Conservation (phyloP, 2,113 vertebrate genomes). For the Rhinoptilus africanus region DNA sequence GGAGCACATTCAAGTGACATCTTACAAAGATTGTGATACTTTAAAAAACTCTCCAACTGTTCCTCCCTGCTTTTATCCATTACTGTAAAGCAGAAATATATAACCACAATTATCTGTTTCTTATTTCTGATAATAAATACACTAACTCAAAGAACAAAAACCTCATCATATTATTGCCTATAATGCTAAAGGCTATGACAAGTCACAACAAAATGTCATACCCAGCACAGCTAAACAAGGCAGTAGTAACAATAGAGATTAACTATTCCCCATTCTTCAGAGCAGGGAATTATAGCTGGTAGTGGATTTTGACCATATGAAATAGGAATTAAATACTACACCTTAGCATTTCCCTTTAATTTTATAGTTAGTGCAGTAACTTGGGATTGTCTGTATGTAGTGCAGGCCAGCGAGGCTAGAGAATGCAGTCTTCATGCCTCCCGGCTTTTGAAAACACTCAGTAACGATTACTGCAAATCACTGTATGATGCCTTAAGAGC, state of each 20-base stretch:
- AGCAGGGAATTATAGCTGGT: not conserved
- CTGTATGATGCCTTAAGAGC: not conserved
- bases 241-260: not conserved
- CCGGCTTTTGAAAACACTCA: not conserved
- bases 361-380: not conserved
- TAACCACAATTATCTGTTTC: not conserved
- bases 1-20: not conserved
- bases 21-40: not conserved
- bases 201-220: not conserved
- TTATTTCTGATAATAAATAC: not conserved
- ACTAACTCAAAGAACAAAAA: not conserved
- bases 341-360: not conserved
- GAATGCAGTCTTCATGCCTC: fast-evolving
- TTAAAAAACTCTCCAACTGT: not conserved
- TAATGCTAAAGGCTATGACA: not conserved
- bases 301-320: fast-evolving
- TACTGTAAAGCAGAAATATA: not conserved
- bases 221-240: not conserved
- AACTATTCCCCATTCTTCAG: not conserved
- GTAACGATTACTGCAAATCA: not conserved
- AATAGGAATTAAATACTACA: not conserved
- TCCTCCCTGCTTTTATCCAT: not conserved
- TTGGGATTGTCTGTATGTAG: fast-evolving
- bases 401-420: not conserved
- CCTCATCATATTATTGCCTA: not conserved